Evolutionary conservation across 2,797 vertebrate genomes (phyloP), one percentile per base, ranked within the genome.

Genomic region (Pipistrellus pygmaeus): DNA sequence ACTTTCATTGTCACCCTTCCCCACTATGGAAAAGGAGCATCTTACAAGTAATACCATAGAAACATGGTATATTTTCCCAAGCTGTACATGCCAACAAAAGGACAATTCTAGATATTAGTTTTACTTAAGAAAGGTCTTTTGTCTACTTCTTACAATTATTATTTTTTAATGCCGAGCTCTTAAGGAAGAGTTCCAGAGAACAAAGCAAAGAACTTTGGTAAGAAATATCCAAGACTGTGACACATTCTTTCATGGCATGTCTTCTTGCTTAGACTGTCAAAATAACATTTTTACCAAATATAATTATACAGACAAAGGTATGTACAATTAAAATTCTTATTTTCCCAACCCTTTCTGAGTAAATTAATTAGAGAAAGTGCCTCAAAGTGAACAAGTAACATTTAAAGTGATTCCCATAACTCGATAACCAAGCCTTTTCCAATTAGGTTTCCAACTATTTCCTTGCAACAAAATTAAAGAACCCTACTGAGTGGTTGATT

Each of bases 261-360:
- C 41, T 95, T 93, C 51, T 88, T 53, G n/a, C 17, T 35, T 68
- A 13, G 30, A 72, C 75, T 88, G 30, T 83, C n/a, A 91, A 94
- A 95, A 9, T 75, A 81, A 68, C 57, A 35, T 55, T 75, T 84
- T 66, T 46, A 57, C 72, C 48, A 94, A 90, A 92, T 89, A 80
- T 91, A 76, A 77, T 86, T 84, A 87, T 71, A 80, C 6, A 41
- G 21, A 13, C 75, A 86, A 84, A 88, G 18, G 32, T 68, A 8
- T 57, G 66, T 84, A 72, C 71, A 93, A 83, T 93, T 95, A 93
- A 60, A 81, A 69, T 83, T 80, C 86, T 90, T 62, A 85, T 68
- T 95, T 87, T 69, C 30, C 41, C 53, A 89, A 25, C 27, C 4
- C 41, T 84, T 88, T 82, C 78, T 88, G 27, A 78, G 30, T 85